Percentiles rank a stretch among this genome's conserved stretches.
These are phyloP conservation scores for Todus mexicanus DNA, from an alignment of 2,797 vertebrate genomes.

Conservation along the genomic window DNA sequence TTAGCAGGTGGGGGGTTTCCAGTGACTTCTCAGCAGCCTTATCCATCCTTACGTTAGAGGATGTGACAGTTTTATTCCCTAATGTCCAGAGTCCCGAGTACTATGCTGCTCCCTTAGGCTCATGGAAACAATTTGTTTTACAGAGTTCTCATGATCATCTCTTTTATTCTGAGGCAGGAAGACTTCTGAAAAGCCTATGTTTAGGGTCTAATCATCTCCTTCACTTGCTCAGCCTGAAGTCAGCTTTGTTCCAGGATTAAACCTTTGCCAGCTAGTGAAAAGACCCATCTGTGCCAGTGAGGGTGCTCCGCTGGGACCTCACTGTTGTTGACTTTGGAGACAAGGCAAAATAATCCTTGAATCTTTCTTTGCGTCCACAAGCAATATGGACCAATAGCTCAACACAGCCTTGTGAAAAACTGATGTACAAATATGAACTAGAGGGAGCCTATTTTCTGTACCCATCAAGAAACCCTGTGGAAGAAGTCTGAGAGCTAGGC, in stretches of 20 bases:
- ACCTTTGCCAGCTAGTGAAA: neutral
- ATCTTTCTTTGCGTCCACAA: neutral
- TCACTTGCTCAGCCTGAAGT: neutral
- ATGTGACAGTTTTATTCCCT: neutral
- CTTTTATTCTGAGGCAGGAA: neutral
- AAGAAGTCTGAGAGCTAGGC: neutral
- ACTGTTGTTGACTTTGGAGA: neutral
- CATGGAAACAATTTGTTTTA: neutral
- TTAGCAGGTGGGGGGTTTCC: neutral
- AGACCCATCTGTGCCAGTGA: neutral
- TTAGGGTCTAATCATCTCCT: neutral
- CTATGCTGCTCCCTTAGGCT: rapidly evolving
- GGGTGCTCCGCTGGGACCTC: neutral
- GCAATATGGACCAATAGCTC: neutral
- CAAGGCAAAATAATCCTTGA: neutral
- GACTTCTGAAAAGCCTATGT: neutral
- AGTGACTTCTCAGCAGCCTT: neutral
- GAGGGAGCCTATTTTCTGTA: neutral
- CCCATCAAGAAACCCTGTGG: neutral
- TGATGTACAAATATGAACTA: neutral
- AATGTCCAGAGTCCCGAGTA: neutral
- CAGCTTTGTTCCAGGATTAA: neutral
- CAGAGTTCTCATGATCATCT: neutral
- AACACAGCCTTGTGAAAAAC: neutral
- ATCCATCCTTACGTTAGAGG: neutral